phyloP scores from a whole-genome alignment of 1,140 invertebrate genomes.

The Phthorimaea operculella region DNA sequence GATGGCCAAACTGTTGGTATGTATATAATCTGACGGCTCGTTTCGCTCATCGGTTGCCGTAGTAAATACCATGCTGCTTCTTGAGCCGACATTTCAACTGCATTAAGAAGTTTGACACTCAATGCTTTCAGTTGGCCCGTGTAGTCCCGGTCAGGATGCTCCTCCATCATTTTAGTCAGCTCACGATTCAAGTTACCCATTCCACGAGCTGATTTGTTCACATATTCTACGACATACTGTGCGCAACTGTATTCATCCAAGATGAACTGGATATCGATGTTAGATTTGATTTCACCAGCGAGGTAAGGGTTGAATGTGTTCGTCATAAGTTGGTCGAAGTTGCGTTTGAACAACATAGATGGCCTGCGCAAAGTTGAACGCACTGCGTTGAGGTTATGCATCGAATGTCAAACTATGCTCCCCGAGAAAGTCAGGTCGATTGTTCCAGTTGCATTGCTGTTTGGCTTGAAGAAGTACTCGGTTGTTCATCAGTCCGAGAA shows the following conservation, averaged over 20 bases:
- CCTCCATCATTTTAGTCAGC: constrained; percentile 34
- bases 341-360: constrained; percentile 25
- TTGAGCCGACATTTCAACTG: constrained; percentile 50
- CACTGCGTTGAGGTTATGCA: constrained; percentile 22
- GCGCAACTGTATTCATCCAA: constrained; percentile 47
- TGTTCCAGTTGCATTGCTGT: constrained; percentile 17
- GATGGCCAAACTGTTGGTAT: constrained; percentile 46
- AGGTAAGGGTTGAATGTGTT: constrained; percentile 34
- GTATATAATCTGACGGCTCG: constrained; percentile 32
- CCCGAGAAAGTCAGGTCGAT: constrained; percentile 17
- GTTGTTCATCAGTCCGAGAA: constrained; percentile 14
- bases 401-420: constrained; percentile 29
- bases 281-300: constrained; percentile 26
- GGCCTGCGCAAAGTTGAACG: constrained; percentile 23
- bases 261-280: constrained; percentile 55
- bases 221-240: constrained; percentile 37
- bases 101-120: constrained; percentile 43
- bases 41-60: constrained; percentile 29
- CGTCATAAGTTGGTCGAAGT: constrained; percentile 25
- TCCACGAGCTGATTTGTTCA: constrained; percentile 51
- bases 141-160: constrained; percentile 35
- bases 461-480: constrained; percentile 17
- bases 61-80: constrained; percentile 56
- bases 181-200: constrained; percentile 44
- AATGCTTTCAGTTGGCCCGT: constrained; percentile 34